Conservation (phyloP, 2,113 vertebrate species). For the Nasalis larvatus region DNA sequence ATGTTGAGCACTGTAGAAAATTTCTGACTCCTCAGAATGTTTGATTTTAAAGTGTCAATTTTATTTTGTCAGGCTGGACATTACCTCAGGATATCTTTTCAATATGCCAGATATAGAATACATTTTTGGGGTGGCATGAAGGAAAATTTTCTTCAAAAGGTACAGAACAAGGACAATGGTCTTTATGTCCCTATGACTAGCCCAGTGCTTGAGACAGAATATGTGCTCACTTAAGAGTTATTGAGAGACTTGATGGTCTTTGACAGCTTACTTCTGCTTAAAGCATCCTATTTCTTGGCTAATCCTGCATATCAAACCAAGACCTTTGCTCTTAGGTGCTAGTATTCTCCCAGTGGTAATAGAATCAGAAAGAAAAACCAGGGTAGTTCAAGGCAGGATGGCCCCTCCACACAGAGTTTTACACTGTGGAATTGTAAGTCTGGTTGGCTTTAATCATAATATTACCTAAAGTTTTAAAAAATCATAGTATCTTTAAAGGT, state of each 20-base stretch:
- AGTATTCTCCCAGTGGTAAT: neutral
- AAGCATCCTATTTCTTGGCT: neutral
- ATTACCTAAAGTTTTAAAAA: neutral
- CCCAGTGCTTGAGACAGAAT: neutral
- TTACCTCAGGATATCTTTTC: neutral
- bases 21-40: neutral
- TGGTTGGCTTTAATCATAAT: neutral
- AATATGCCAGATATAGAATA: neutral
- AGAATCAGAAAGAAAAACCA: neutral
- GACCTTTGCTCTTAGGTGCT: neutral
- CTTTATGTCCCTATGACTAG: neutral
- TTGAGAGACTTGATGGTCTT: neutral
- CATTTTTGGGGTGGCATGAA: neutral
- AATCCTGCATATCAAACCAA: neutral
- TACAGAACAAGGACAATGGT: too few relatives aligned
- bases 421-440: neutral
- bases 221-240: neutral
- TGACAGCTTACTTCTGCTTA: neutral
- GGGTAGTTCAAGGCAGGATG: too few relatives aligned
- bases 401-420: neutral
- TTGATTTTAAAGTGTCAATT: neutral
- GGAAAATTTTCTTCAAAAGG: neutral
- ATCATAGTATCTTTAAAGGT: neutral
- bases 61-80: neutral
- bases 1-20: neutral